Evolutionary conservation across 2,797 vertebrate species (phyloP).

Genomic region (Sciaenops ocellatus): DNA sequence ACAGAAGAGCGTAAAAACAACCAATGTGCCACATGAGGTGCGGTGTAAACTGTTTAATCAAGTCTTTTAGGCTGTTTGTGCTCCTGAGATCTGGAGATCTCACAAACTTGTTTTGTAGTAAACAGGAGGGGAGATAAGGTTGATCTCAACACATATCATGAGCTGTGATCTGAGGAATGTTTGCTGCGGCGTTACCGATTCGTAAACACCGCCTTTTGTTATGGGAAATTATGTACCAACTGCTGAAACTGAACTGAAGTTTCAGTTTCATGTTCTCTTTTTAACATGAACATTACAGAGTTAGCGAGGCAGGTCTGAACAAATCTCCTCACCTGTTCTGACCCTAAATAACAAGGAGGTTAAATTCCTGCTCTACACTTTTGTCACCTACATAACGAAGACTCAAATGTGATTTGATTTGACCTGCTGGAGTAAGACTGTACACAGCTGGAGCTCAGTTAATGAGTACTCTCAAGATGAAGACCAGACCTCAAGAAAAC

Average conservation of each 20-base stretch:
- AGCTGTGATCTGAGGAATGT: background rate
- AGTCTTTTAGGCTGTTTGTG: constrained; percentile 1
- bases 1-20: constrained; percentile 12
- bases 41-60: background rate
- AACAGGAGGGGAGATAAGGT: background rate
- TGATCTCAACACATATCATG: background rate
- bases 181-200: constrained; percentile 6
- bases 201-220: background rate
- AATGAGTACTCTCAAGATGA: constrained; percentile 50
- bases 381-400: constrained; percentile 27
- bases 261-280: too few relatives aligned
- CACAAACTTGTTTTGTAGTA: constrained; percentile 1
- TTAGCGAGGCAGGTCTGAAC: constrained; percentile 6
- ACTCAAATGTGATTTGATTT: constrained; percentile 57
- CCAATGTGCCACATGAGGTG: background rate
- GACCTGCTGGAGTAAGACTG: constrained; percentile 43
- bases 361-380: constrained; percentile 36
- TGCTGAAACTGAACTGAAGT: too few relatives aligned
- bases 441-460: constrained; percentile 58
- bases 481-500: background rate
- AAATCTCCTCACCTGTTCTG: constrained; percentile 53
- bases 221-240: background rate
- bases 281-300: constrained; percentile 6
- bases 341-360: constrained; percentile 33
- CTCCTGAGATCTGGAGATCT: background rate